Conservation (phyloP, 2,888 invertebrate species). For the Drosophila koepferae region DNA sequence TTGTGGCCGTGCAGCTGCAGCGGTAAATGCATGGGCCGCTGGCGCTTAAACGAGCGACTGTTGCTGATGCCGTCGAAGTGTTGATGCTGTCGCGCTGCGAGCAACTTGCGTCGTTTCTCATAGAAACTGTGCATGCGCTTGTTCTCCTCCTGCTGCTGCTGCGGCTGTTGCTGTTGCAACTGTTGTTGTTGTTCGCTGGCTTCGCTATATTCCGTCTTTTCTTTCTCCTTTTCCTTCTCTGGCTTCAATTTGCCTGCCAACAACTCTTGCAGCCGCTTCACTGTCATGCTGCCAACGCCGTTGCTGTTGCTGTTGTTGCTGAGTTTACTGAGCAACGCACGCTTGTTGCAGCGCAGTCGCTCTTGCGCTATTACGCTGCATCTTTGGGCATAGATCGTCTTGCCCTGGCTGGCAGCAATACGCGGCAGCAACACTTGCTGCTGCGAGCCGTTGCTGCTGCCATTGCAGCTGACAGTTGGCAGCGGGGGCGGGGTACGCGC, state of each 20-base stretch:
- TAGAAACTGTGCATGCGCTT: conserved; percentile 76
- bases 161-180: conserved; percentile 14
- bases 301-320: conserved; percentile 8
- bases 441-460: conserved; percentile 26
- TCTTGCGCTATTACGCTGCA: conserved; percentile 66
- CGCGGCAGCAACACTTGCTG: conserved; percentile 38
- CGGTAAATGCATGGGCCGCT: conserved; percentile 67
- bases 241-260: conserved; percentile 62
- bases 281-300: conserved; percentile 56
- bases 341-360: conserved; percentile 75
- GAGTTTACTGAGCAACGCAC: conserved; percentile 57
- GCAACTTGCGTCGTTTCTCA: conserved; percentile 74
- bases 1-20: conserved; percentile 42
- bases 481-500: conserved; percentile 64
- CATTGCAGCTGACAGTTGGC: conserved; percentile 48
- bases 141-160: conserved; percentile 43
- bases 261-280: conserved; percentile 75
- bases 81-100: conserved; percentile 36
- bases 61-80: conserved; percentile 23
- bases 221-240: conserved; percentile 42
- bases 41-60: conserved; percentile 49
- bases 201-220: conserved; percentile 26
- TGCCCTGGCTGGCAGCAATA: conserved; percentile 49
- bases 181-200: conserved; percentile 16
- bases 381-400: conserved; percentile 77